These are phyloP conservation scores for Cyprinella venusta DNA, from an alignment of 2,797 vertebrate species.

Conservation along the genomic window DNA sequence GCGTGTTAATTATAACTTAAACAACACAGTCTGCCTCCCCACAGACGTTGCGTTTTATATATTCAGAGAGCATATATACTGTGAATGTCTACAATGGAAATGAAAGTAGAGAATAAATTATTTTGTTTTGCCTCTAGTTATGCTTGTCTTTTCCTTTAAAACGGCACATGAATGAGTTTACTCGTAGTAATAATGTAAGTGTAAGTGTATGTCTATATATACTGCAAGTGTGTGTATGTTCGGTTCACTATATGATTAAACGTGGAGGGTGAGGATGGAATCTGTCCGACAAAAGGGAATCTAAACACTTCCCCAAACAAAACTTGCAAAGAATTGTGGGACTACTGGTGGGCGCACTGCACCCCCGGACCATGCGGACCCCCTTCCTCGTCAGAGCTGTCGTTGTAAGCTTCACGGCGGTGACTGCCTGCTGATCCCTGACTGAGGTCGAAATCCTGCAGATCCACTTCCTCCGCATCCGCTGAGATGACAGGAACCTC, in stretches of 20 bases:
- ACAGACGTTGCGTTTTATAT: constrained; percentile 47
- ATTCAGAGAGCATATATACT: constrained; percentile 48
- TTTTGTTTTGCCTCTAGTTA: constrained; percentile 24
- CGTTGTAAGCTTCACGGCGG: constrained; percentile 94
- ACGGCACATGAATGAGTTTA: constrained; percentile 51
- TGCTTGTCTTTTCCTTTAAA: constrained; percentile 56
- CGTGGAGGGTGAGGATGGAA: constrained; percentile 5
- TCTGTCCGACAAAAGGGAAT: constrained; percentile 47
- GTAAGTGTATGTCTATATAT: constrained; percentile 50
- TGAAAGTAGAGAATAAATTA: constrained; percentile 43
- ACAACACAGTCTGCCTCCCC: constrained; percentile 38
- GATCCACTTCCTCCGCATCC: constrained; percentile 95
- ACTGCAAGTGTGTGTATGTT: constrained; percentile 27
- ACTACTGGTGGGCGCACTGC: constrained; percentile 97
- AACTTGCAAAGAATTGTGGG: constrained; percentile 11
- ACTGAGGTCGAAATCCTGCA: constrained; percentile 93
- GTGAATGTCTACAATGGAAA: constrained; percentile 56
- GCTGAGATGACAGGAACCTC: constrained; percentile 88
- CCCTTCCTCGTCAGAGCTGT: constrained; percentile 96
- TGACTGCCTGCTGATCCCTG: constrained; percentile 88
- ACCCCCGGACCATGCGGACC: constrained; percentile 96
- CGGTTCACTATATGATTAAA: constrained; percentile 8
- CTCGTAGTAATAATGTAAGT: constrained; percentile 46
- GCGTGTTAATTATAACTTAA: constrained; percentile 51
- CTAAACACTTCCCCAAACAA: constrained; percentile 28